Evolutionary conservation across 2,888 invertebrate species (phyloP), one percentile per base, ranked within the genome.

Genomic region (Ichneumoninae sp.): DNA sequence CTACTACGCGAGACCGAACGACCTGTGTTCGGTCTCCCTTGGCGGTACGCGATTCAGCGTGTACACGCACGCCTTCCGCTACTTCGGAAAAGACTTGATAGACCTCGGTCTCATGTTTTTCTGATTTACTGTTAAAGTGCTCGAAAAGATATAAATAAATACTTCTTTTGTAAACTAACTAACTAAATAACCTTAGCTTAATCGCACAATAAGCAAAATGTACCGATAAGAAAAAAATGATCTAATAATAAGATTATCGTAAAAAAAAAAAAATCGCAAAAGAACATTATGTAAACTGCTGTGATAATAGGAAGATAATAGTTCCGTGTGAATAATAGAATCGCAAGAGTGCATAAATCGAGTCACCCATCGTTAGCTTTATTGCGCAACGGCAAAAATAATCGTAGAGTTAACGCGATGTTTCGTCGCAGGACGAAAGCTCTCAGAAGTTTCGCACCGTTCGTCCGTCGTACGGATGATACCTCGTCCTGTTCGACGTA

Each of bases 1-100:
- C 89, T 95, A 95, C 88, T 93, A 95, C 75, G 91, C 94, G 36
- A 92, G 95, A 54, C 94, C 95, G 1, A 94, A 94, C 81, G 89
- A 94, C 57, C 89, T 92, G 22, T 95, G 95, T 85, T 93, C 93
- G 0, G 90, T 95, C 62, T 91, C 91, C 1, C 89, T 95, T 7
- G 93, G 93, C 44, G 94, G 94, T n/a, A 92, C 93, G 54, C 88
- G 90, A 54, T 89, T 95, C 44, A 91, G 90, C 60, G 94, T 95
- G 84, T 90, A 87, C 47, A 91, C 92, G 0, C 91, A 91, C 75
- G 83, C 87, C 13, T 91, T 90, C 60, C 86, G 87, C 66, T 90
- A 91, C 78, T 90, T 83, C 26, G 91, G 90, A 71, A 90, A 85
- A 36, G 90, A 91, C 72, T 70, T 92, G 0, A 88, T 92, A 40